Conservation (phyloP, 2,113 vertebrate genomes). For the Donacobius atricapilla region DNA sequence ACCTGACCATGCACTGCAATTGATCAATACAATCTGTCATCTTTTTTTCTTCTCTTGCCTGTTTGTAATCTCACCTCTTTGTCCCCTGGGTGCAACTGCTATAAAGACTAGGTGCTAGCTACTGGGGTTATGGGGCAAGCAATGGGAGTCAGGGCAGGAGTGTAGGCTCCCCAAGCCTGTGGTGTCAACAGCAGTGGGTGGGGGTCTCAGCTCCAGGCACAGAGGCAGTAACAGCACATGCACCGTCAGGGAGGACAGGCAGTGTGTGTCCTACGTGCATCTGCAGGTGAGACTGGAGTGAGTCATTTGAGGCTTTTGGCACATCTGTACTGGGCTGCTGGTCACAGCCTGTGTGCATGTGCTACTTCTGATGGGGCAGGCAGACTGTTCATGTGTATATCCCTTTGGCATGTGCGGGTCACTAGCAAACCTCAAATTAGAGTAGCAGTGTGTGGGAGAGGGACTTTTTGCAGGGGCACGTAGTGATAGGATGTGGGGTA, state of each 20-base stretch:
- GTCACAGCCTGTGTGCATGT: neutral
- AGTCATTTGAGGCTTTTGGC: neutral
- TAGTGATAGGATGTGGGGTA: neutral
- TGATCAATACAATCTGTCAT: neutral
- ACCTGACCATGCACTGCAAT: neutral
- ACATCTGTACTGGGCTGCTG: neutral
- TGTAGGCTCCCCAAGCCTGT: no score
- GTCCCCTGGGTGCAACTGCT: neutral
- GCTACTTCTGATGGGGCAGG: neutral
- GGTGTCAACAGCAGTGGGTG: neutral
- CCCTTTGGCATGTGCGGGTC: neutral
- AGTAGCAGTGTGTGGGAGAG: neutral
- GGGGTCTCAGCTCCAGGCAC: neutral
- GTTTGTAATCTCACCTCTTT: neutral
- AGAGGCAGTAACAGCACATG: rapidly evolving
- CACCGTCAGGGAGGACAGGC: neutral
- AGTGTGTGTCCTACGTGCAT: rapidly evolving
- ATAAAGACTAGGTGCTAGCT: neutral
- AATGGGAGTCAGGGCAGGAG: neutral
- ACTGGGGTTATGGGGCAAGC: neutral
- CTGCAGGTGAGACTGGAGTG: rapidly evolving
- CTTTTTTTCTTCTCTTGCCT: neutral
- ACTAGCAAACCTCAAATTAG: neutral
- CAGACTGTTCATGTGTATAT: neutral
- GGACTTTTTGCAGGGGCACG: neutral